These are phyloP conservation scores for Tethea ocularis DNA, from an alignment of 2,888 invertebrate species.

Conservation along the genomic window DNA sequence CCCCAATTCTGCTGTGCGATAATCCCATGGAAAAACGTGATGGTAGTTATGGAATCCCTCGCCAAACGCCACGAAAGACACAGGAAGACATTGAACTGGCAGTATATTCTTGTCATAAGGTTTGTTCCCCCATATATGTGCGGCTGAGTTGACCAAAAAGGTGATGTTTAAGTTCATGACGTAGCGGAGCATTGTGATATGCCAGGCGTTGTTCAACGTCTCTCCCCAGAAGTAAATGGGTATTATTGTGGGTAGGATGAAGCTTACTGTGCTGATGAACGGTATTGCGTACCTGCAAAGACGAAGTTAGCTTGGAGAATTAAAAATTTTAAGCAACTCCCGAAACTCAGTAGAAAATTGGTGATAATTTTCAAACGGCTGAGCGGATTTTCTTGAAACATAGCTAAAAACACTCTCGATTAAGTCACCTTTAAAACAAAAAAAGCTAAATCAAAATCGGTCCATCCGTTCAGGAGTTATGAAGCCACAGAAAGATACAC, in stretches of 20 bases:
- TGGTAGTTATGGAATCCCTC: constrained; percentile 50
- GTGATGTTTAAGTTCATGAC: constrained; percentile 81
- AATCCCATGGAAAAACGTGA: constrained; percentile 49
- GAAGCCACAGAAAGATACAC: no score
- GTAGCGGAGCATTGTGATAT: constrained; percentile 73
- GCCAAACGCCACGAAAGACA: constrained; percentile 30
- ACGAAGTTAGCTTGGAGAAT: background rate
- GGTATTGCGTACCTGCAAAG: background rate
- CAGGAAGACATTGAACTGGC: constrained; percentile 27
- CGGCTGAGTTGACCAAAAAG: constrained; percentile 85
- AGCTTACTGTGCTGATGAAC: constrained; percentile 45
- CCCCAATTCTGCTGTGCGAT: constrained; percentile 64
- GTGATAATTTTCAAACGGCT: no score
- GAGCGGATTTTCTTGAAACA: no score
- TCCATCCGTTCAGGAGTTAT: no score
- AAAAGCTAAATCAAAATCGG: no score
- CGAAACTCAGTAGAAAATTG: no score
- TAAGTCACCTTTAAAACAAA: no score
- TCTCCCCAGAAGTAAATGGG: constrained; percentile 84
- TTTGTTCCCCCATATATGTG: constrained; percentile 73
- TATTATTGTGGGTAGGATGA: constrained; percentile 81
- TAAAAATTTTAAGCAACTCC: no score
- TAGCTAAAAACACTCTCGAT: no score
- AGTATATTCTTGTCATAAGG: constrained; percentile 56
- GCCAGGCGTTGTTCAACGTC: constrained; percentile 51